Conservation (phyloP, 2,888 invertebrate species). For the Xiphydria camelus region DNA sequence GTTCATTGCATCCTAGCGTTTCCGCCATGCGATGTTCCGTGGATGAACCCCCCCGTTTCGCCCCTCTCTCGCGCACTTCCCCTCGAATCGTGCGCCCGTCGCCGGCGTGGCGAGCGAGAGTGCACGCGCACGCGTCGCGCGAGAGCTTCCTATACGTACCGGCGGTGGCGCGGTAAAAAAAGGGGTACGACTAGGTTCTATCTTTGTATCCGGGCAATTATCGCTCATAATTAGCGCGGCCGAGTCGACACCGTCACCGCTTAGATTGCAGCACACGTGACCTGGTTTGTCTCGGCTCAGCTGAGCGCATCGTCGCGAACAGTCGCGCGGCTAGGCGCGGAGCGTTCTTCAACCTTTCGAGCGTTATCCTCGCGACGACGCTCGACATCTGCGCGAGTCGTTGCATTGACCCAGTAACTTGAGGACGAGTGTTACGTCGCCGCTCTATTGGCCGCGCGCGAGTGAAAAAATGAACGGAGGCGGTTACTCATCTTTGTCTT, state of each 20-base stretch:
- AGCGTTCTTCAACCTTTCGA: conserved; percentile 38
- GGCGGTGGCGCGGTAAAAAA: not conserved
- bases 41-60: too few relatives aligned
- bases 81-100: too few relatives aligned
- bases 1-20: too few relatives aligned
- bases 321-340: too few relatives aligned
- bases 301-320: conserved; percentile 8
- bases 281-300: conserved; percentile 38
- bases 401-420: conserved; percentile 52
- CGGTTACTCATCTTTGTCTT: too few relatives aligned
- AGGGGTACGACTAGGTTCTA: conserved; percentile 7
- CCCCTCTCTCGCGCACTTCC: too few relatives aligned
- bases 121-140: not conserved
- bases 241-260: conserved; percentile 6
- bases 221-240: conserved; percentile 26
- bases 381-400: conserved; percentile 40
- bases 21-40: too few relatives aligned
- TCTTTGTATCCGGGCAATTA: conserved; percentile 27
- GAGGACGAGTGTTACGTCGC: too few relatives aligned
- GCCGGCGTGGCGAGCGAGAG: not conserved
- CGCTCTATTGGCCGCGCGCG: too few relatives aligned
- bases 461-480: too few relatives aligned
- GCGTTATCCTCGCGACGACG: conserved; percentile 31
- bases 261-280: conserved; percentile 25
- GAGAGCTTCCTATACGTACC: too few relatives aligned